Percentiles rank a stretch among this genome's conserved stretches.
phyloP scores from a whole-genome alignment of 2,888 invertebrate genomes.

The Dimorphilus gyrociliatus region DNA sequence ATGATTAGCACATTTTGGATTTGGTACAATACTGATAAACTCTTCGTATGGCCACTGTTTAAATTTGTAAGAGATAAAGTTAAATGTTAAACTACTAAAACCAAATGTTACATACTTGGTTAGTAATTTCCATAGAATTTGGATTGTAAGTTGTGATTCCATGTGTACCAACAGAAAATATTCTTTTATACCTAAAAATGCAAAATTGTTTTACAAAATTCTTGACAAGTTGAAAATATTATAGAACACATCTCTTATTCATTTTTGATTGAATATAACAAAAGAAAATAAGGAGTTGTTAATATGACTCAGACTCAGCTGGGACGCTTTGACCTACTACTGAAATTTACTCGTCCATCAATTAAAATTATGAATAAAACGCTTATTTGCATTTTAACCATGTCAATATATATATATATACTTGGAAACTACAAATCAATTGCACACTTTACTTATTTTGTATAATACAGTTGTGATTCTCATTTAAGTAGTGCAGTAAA shows the following conservation, averaged over 20 bases:
- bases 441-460: too few species aligned
- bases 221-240: too few species aligned
- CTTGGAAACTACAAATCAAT: too few species aligned
- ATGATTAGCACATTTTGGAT: constrained; percentile 29
- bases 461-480: too few species aligned
- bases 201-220: too few species aligned
- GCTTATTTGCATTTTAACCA: too few species aligned
- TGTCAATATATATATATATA: too few species aligned
- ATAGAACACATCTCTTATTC: too few species aligned
- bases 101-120: constrained; percentile 52
- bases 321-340: neutral
- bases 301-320: neutral
- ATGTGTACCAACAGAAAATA: constrained; percentile 84
- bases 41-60: constrained; percentile 43
- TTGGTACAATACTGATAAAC: constrained; percentile 38
- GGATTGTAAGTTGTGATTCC: constrained; percentile 96
- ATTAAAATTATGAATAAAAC: too few species aligned
- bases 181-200: constrained; percentile 64
- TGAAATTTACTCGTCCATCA: too few species aligned
- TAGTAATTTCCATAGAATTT: constrained; percentile 70
- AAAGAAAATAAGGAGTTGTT: constrained; percentile 1
- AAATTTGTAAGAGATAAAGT: constrained; percentile 1
- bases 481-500: too few species aligned
- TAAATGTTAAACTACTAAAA: constrained; percentile 1
- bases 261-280: constrained; percentile 1